phyloP scores from a whole-genome alignment of 2,113 vertebrate species.

The Sinocyclocheilus maitianheensis region DNA sequence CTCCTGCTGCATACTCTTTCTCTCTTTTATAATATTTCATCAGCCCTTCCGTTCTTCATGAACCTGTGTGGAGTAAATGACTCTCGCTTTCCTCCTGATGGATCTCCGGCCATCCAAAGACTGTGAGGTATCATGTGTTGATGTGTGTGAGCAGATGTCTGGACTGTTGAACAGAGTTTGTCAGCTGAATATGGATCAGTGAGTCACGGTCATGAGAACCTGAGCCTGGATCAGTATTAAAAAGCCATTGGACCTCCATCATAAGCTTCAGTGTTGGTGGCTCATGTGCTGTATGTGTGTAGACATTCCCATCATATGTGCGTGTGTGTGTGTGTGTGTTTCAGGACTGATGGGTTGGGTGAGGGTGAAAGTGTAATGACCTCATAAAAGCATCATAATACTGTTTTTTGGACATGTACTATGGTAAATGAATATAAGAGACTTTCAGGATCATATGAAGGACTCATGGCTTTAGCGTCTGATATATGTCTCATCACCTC shows the following conservation, averaged over 20 bases:
- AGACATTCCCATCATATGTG: neutral
- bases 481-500: neutral
- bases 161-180: neutral
- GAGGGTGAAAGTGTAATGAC: neutral
- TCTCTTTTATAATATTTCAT: slow-evolving; percentile 9
- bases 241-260: neutral
- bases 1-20: neutral
- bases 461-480: neutral
- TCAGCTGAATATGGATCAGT: neutral
- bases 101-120: neutral
- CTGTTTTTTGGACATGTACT: neutral
- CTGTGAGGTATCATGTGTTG: neutral
- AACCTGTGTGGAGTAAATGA: neutral
- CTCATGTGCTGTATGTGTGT: slow-evolving; percentile 7
- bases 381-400: neutral
- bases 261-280: neutral
- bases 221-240: slow-evolving; percentile 15
- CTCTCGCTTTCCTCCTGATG: neutral
- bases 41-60: neutral
- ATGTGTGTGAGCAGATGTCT: neutral
- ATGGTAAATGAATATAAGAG: neutral
- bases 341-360: neutral
- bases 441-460: neutral
- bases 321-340: slow-evolving; percentile 13
- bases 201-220: neutral